Conservation (phyloP, 2,113 vertebrate species). For the Menidia beryllina region DNA sequence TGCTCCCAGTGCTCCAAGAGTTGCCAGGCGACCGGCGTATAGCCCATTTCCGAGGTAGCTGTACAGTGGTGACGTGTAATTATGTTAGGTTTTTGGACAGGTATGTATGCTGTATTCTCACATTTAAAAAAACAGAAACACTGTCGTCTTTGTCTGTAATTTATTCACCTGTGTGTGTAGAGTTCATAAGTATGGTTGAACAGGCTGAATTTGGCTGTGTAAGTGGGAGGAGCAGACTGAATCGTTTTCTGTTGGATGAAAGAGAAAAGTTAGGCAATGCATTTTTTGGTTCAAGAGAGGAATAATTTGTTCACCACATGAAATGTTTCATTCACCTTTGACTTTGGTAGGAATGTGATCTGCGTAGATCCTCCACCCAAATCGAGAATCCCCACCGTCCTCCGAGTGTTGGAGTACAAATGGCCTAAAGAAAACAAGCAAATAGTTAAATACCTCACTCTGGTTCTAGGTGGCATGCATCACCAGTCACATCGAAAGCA, state of each 20-base stretch:
- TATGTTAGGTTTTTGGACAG: constrained; percentile 9
- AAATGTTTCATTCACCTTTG: constrained; percentile 83
- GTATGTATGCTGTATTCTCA: constrained; percentile 15
- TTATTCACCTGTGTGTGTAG: constrained; percentile 94
- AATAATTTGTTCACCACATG: background rate
- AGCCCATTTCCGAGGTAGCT: constrained; percentile 98
- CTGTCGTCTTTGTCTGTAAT: background rate
- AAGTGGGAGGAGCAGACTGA: constrained; percentile 85
- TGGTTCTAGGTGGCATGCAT: background rate
- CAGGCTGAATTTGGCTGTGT: constrained; percentile 92
- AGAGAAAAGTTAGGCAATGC: constrained; percentile 3
- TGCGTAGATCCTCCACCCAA: constrained; percentile 97
- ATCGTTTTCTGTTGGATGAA: constrained; percentile 87
- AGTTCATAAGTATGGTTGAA: constrained; percentile 93
- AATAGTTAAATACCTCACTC: background rate
- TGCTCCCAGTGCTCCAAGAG: constrained; percentile 89
- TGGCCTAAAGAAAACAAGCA: constrained; percentile 84
- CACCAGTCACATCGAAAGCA: background rate
- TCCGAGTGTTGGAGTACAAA: constrained; percentile 86
- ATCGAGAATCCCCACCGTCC: constrained; percentile 93
- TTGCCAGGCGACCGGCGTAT: constrained; percentile 90
- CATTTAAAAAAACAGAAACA: background rate
- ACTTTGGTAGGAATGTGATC: constrained; percentile 94
- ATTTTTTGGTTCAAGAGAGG: background rate
- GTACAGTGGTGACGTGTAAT: constrained; percentile 48